phyloP scores from a whole-genome alignment of 2,888 invertebrate species.

The Diloba caeruleocephala region DNA sequence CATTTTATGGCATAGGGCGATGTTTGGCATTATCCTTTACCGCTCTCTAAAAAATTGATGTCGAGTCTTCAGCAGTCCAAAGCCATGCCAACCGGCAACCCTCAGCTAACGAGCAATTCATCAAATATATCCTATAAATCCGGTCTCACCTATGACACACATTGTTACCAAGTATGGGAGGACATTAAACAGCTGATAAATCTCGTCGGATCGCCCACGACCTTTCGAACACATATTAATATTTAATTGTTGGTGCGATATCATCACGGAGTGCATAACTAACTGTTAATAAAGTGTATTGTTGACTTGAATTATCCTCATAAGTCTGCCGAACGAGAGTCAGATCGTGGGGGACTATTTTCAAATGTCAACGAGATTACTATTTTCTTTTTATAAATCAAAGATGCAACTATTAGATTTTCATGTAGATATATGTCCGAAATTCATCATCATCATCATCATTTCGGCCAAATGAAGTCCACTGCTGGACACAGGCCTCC shows the following conservation, averaged over 20 bases:
- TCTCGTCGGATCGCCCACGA: slow-evolving; percentile 73
- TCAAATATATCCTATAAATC: slow-evolving; percentile 43
- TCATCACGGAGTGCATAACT: slow-evolving; percentile 83
- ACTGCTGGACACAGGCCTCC: no score
- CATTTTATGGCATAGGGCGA: no score
- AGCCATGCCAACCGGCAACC: no score
- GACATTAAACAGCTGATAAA: slow-evolving; percentile 69
- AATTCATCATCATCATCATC: no score
- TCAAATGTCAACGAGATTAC: slow-evolving; percentile 24
- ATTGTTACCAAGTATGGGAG: slow-evolving; percentile 64
- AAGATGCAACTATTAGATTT: no score
- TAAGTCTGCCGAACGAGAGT: slow-evolving; percentile 76
- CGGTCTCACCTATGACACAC: slow-evolving; percentile 35
- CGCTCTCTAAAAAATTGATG: no score
- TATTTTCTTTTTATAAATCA: no score
- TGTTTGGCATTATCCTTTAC: no score
- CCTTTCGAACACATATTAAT: slow-evolving; percentile 83
- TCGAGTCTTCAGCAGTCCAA: no score
- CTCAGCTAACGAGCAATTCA: slow-evolving; percentile 33
- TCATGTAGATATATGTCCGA: no score
- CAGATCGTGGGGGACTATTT: slow-evolving; percentile 64
- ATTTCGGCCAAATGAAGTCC: no score
- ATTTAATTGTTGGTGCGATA: slow-evolving; percentile 88
- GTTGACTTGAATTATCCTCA: slow-evolving; percentile 87
- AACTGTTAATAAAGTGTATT: slow-evolving; percentile 88